These are phyloP conservation scores for Entelurus aequoreus DNA, from an alignment of 2,113 vertebrate species.

Conservation along the genomic window DNA sequence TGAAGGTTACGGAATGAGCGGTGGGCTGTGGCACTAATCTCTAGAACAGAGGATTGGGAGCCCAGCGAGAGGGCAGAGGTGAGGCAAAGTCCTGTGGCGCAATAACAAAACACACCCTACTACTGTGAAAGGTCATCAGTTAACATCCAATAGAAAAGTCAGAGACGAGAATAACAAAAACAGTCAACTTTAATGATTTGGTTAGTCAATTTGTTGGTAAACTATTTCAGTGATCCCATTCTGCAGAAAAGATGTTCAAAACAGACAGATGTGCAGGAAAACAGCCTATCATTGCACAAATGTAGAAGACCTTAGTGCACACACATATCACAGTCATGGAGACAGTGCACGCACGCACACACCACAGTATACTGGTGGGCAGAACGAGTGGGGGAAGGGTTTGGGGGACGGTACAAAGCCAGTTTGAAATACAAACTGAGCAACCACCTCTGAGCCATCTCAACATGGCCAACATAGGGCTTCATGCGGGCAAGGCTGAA, in stretches of 20 bases:
- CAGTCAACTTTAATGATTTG: not conserved
- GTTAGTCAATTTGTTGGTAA: not conserved
- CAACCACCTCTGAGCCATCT: conserved; percentile 59
- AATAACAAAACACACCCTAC: conserved; percentile 66
- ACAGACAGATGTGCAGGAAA: conserved; percentile 15
- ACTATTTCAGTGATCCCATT: not conserved
- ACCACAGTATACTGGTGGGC: conserved; percentile 53
- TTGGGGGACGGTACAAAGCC: conserved; percentile 64
- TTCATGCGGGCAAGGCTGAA: conserved; percentile 31
- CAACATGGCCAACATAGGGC: conserved; percentile 52
- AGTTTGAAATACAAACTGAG: conserved; percentile 67
- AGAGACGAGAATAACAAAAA: conserved; percentile 20
- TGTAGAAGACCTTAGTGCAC: conserved; percentile 24
- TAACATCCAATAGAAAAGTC: conserved; percentile 42
- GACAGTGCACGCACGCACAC: conserved; percentile 38
- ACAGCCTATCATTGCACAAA: conserved; percentile 31
- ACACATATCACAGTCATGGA: conserved; percentile 5
- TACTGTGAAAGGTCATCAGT: conserved; percentile 51
- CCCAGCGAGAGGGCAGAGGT: conserved; percentile 55
- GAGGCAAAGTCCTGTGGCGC: conserved; percentile 67
- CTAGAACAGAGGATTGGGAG: conserved; percentile 39
- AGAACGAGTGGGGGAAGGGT: conserved; percentile 53
- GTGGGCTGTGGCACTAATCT: conserved; percentile 55
- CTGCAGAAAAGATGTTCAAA: not conserved
- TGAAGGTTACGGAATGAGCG: conserved; percentile 36